These are phyloP conservation scores for Diorhabda elongata DNA, from an alignment of 1,140 invertebrate genomes.

Conservation along the genomic window DNA sequence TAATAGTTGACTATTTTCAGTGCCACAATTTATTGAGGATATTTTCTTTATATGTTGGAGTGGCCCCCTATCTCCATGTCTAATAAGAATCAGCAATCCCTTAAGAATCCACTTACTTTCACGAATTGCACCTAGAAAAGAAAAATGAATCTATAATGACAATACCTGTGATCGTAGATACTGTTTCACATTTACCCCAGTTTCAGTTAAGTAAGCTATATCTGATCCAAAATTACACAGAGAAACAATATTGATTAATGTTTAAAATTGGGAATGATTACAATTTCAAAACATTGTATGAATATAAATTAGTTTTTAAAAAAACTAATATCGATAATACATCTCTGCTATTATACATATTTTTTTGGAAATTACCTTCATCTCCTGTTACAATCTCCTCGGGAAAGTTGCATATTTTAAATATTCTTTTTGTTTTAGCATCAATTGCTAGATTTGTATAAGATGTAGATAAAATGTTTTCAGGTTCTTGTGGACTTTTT, in stretches of 20 bases:
- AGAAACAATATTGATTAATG: background rate
- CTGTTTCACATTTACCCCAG: no score
- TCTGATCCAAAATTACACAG: no score
- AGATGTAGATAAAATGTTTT: conserved; percentile 46
- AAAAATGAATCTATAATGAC: no score
- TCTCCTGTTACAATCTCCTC: conserved; percentile 59
- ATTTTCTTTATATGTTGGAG: conserved; percentile 73
- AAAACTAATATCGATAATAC: background rate
- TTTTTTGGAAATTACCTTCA: conserved; percentile 55
- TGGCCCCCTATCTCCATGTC: conserved; percentile 86
- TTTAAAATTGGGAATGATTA: conserved; percentile 13
- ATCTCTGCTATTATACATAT: background rate
- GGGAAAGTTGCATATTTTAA: conserved; percentile 64
- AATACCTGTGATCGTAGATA: no score
- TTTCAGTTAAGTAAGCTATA: no score
- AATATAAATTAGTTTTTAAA: background rate
- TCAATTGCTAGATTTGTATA: conserved; percentile 55
- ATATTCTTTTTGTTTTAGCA: conserved; percentile 59
- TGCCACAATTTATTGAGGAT: conserved; percentile 71
- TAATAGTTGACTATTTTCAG: conserved; percentile 38
- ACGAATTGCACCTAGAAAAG: conserved; percentile 30
- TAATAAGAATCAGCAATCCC: conserved; percentile 72
- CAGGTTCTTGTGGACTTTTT: conserved; percentile 43
- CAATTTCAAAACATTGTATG: background rate
- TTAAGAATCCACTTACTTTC: conserved; percentile 66